A percentile compares a stretch with the other conserved stretches of the same genome.
These are phyloP conservation scores for Cephus cinctus DNA, from an alignment of 1,140 invertebrate genomes.

Conservation along the genomic window DNA sequence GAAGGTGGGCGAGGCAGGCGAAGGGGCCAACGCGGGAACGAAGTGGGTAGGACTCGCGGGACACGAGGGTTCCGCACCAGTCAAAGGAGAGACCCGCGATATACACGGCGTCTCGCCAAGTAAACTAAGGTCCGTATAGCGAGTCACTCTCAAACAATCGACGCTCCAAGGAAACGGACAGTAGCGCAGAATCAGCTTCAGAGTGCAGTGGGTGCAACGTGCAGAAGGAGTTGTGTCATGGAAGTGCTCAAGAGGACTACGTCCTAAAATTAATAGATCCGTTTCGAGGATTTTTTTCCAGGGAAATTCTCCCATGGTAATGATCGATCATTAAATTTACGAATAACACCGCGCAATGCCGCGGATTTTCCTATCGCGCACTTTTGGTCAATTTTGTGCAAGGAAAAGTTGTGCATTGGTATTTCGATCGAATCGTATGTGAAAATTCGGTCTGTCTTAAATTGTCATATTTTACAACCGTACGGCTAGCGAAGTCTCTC, in stretches of 20 bases:
- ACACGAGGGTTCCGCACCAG: slow-evolving; percentile 26
- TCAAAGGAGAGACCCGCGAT: slow-evolving; percentile 24
- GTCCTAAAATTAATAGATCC: too few species aligned
- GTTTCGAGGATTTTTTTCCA: too few species aligned
- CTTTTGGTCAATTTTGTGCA: too few species aligned
- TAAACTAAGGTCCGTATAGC: slow-evolving; percentile 18
- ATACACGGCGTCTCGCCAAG: slow-evolving; percentile 15
- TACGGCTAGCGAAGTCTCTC: too few species aligned
- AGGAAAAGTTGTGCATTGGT: too few species aligned
- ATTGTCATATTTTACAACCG: too few species aligned
- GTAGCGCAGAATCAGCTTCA: slow-evolving; percentile 27
- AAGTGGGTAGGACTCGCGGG: slow-evolving; percentile 13
- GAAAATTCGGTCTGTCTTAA: too few species aligned
- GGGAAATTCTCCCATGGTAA: too few species aligned
- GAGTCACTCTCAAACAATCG: slow-evolving; percentile 19
- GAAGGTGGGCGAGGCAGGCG: slow-evolving; percentile 12
- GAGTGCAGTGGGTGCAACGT: slow-evolving; percentile 37
- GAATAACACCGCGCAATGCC: too few species aligned
- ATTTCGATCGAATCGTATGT: too few species aligned
- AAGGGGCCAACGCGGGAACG: slow-evolving; percentile 20
- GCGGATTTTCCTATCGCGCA: too few species aligned
- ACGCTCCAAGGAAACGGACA: slow-evolving; percentile 10
- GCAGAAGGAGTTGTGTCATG: slow-evolving; percentile 30
- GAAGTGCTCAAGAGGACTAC: slow-evolving; percentile 28
- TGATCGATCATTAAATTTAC: too few species aligned